Evolutionary conservation across 2,113 vertebrate genomes (phyloP).

Genomic region (Salvelinus fontinalis): DNA sequence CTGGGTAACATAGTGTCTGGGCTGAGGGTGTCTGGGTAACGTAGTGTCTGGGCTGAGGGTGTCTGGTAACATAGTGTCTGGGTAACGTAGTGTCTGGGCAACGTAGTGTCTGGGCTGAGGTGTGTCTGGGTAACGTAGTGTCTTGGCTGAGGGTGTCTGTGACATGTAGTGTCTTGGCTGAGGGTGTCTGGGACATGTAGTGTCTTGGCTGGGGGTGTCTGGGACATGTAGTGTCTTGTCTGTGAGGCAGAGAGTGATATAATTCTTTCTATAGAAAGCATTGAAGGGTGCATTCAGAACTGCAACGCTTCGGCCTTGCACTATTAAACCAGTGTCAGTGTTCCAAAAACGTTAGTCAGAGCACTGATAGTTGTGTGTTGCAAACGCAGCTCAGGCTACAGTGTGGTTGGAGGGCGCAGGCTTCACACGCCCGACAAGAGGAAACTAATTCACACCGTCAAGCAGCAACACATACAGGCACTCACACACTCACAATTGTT

Average conservation of each 20-base stretch:
- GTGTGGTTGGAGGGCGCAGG: conserved; percentile 12
- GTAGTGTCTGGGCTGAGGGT: too few relatives aligned
- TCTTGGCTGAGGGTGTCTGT: too few relatives aligned
- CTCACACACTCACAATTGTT: conserved; percentile 48
- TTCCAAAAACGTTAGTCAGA: conserved; percentile 38
- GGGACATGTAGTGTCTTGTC: conserved; percentile 3
- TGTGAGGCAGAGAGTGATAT: conserved; percentile 24
- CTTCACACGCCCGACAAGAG: background rate
- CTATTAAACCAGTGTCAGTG: background rate
- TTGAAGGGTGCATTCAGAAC: conserved; percentile 27
- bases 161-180: too few relatives aligned
- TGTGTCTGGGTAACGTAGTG: too few relatives aligned
- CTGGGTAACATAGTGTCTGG: too few relatives aligned
- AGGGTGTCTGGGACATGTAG: too few relatives aligned
- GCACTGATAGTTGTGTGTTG: conserved; percentile 31
- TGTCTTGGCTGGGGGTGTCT: too few relatives aligned
- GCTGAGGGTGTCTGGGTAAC: too few relatives aligned
- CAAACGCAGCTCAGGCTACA: conserved; percentile 35
- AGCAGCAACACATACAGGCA: conserved; percentile 32
- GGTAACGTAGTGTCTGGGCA: too few relatives aligned
- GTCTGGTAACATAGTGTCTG: too few relatives aligned
- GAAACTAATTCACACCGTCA: conserved; percentile 44
- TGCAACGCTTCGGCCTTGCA: conserved; percentile 23
- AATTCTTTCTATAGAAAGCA: conserved; percentile 23
- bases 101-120: too few relatives aligned